These are phyloP conservation scores for Hemiprocne comata DNA, from an alignment of 2,113 vertebrate genomes.

Conservation along the genomic window DNA sequence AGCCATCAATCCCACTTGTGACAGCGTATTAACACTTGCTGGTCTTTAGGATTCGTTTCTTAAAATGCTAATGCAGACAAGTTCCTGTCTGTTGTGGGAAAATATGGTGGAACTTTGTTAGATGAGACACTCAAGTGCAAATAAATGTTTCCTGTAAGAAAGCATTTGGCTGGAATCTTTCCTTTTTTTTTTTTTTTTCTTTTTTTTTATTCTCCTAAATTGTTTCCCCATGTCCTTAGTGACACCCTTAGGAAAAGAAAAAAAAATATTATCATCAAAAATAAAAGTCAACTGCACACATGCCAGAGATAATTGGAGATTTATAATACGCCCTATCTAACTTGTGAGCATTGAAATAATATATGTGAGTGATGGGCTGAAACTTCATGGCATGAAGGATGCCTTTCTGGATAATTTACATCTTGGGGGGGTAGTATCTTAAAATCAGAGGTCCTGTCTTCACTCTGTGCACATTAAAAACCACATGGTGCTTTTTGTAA, in stretches of 20 bases:
- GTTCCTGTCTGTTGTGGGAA: conserved; percentile 60
- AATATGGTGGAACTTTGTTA: conserved; percentile 48
- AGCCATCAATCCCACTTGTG: conserved; percentile 32
- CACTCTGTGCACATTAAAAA: conserved; percentile 24
- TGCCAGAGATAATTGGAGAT: conserved; percentile 42
- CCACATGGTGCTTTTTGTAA: conserved; percentile 42
- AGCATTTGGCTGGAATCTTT: conserved; percentile 43
- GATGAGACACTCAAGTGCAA: conserved; percentile 55
- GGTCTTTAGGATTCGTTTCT: conserved; percentile 46
- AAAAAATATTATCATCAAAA: conserved; percentile 36
- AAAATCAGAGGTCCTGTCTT: conserved; percentile 61
- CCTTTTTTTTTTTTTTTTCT: background rate
- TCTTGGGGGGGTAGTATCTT: conserved; percentile 51
- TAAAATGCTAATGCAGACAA: conserved; percentile 55
- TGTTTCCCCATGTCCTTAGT: conserved; percentile 6
- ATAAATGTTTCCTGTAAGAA: conserved; percentile 66
- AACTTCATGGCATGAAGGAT: conserved; percentile 41
- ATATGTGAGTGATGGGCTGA: conserved; percentile 20
- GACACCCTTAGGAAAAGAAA: conserved; percentile 12
- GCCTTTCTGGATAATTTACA: conserved; percentile 66
- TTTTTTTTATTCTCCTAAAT: background rate
- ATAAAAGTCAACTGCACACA: conserved; percentile 37
- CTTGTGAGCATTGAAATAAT: conserved; percentile 45
- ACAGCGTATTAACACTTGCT: conserved; percentile 27
- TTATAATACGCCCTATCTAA: conserved; percentile 6